Evolutionary conservation across 2,888 invertebrate species (phyloP).

Genomic region (Platycheirus rosarum): DNA sequence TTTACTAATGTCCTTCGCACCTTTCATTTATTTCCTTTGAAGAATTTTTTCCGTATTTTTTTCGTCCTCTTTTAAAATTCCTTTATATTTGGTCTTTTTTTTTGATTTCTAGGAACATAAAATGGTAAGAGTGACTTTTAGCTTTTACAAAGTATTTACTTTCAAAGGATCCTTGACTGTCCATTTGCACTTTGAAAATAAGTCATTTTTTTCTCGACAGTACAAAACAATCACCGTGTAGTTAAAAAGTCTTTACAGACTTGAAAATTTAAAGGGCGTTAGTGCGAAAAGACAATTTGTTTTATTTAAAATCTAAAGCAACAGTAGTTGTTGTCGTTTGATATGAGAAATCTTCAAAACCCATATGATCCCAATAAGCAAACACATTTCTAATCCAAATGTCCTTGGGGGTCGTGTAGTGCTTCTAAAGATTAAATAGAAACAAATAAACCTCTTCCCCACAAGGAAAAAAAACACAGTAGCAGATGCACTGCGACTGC

Average conservation of each 20-base stretch:
- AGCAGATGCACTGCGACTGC: slow-evolving; percentile 16
- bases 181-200: slow-evolving; percentile 27
- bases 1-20: slow-evolving; percentile 21
- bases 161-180: slow-evolving; percentile 24
- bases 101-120: neutral
- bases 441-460: slow-evolving; percentile 4
- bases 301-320: neutral
- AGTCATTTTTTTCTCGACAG: neutral
- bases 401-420: slow-evolving; percentile 11
- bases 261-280: neutral
- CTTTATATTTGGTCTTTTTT: slow-evolving; percentile 9
- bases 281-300: slow-evolving; percentile 1
- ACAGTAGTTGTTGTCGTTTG: slow-evolving; percentile 17
- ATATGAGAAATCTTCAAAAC: slow-evolving; percentile 6
- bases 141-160: slow-evolving; percentile 3
- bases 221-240: neutral
- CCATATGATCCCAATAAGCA: slow-evolving; percentile 25
- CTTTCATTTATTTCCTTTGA: slow-evolving; percentile 35
- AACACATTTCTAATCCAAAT: slow-evolving; percentile 35
- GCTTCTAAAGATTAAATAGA: neutral
- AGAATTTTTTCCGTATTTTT: neutral
- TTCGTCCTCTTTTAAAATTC: slow-evolving; percentile 5
- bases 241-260: neutral
- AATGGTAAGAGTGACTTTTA: slow-evolving; percentile 8
- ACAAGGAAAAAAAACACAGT: neutral